Conservation (phyloP, 2,113 vertebrate genomes). For the Butorides virescens region DNA sequence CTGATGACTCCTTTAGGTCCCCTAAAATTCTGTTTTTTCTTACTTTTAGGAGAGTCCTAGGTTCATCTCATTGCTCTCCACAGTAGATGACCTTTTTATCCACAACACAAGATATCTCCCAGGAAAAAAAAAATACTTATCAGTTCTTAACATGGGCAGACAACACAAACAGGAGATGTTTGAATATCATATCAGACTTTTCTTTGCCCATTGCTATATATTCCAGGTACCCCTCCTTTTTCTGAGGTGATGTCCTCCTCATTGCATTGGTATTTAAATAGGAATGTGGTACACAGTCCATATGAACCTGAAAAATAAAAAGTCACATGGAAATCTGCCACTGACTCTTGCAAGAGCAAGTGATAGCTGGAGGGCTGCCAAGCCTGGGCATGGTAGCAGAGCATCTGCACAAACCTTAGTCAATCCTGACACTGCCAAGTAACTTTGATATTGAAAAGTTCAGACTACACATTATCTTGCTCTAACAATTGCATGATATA, state of each 20-base stretch:
- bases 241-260: background rate
- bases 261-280: background rate
- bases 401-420: background rate
- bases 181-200: background rate
- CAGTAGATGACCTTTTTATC: background rate
- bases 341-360: background rate
- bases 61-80: background rate
- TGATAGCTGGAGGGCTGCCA: background rate
- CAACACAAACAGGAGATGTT: background rate
- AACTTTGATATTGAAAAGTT: background rate
- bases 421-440: background rate
- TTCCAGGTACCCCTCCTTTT: background rate
- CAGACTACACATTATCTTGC: background rate
- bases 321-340: background rate
- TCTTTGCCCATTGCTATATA: background rate
- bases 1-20: background rate
- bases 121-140: background rate
- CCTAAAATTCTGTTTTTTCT: background rate
- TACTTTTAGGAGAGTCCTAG: background rate
- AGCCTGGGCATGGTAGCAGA: background rate
- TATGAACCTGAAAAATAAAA: background rate
- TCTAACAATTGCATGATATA: background rate
- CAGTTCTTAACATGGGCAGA: background rate
- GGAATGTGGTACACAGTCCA: background rate
- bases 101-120: background rate